phyloP scores from a whole-genome alignment of 1,140 invertebrate species.

The Calycopis cecrops region DNA sequence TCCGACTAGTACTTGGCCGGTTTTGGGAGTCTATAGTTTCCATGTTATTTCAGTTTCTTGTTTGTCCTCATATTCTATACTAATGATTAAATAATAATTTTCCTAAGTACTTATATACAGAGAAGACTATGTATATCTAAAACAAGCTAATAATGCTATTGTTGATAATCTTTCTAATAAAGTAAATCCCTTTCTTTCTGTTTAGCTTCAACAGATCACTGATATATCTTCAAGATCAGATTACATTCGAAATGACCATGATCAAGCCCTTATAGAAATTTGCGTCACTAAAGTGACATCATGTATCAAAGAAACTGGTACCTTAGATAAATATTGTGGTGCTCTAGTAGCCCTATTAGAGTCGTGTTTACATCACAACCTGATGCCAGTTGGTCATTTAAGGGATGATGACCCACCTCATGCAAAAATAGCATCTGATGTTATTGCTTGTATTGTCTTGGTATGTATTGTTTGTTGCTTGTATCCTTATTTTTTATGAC shows the following conservation, averaged over 20 bases:
- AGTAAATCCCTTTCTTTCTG: conserved; percentile 18
- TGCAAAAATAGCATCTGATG: conserved; percentile 95
- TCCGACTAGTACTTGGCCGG: too few relatives aligned
- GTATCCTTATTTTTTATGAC: background rate
- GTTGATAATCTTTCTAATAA: too few relatives aligned
- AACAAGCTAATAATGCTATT: too few relatives aligned
- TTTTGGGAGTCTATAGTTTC: too few relatives aligned
- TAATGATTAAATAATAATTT: too few relatives aligned
- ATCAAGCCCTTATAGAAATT: conserved; percentile 95
- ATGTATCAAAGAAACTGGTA: conserved; percentile 91
- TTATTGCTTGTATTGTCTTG: conserved; percentile 95
- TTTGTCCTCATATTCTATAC: too few relatives aligned
- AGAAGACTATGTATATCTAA: too few relatives aligned
- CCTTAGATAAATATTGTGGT: conserved; percentile 89
- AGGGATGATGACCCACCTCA: conserved; percentile 93
- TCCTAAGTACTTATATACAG: too few relatives aligned
- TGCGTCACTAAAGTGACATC: conserved; percentile 92
- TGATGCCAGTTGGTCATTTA: conserved; percentile 81
- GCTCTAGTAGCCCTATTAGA: conserved; percentile 89
- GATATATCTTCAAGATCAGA: conserved; percentile 87
- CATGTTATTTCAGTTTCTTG: too few relatives aligned
- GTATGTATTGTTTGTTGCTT: too few relatives aligned
- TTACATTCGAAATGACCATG: conserved; percentile 90
- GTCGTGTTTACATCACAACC: conserved; percentile 90
- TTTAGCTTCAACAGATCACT: conserved; percentile 83